Base-by-base conservation (phyloP, 2,797 vertebrate genomes). In the Picus viridis region DNA sequence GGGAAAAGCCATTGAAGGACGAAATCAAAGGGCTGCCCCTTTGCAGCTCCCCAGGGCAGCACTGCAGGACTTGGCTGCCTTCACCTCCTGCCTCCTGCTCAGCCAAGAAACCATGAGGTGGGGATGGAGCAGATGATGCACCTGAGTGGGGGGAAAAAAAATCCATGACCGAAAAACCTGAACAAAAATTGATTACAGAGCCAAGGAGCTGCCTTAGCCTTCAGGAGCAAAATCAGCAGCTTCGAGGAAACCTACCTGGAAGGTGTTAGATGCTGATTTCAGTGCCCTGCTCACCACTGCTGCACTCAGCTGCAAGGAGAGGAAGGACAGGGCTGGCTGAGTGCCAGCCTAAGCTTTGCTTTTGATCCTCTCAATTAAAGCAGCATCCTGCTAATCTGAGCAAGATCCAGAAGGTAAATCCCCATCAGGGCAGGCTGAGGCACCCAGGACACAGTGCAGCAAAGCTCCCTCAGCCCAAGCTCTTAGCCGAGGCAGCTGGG, bases 281-380 rank as follows among this genome's bases (percentile, higher is more conserved):
- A 6, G 20, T 30, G 18, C 20, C 45, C 41, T 32, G 54, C 43
- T 65, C 29, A 5, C 24, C 49, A 41, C 6, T 54, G 17, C 27
- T 36, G 14, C 65, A 62, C 45, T 1, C 16, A 56, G 65, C 34
- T 49, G 10, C 10, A 45, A 10, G 57, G 29, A 64, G 17, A 54
- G 43, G 27, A 75, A 86, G 70, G 39, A 57, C 59, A 41, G 1
- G 13, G 9, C 18, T 86, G 43, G 43, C 51, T 57, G 53, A 19
- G 47, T 53, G 82, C 49, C 57, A 77, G 3, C 22, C 20, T 47
- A 39, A 84, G 51, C 19, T 71, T 73, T 73, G 64, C n/a, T 71
- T 84, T 70, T 58, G 27, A 64, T 83, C 56, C 57, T 87, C 39
- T 27, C 87, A 86, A 12, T 80, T 80, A 78, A 75, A 85, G 73